phyloP scores from a whole-genome alignment of 2,888 invertebrate species.

The Lordiphosa fenestrarum region DNA sequence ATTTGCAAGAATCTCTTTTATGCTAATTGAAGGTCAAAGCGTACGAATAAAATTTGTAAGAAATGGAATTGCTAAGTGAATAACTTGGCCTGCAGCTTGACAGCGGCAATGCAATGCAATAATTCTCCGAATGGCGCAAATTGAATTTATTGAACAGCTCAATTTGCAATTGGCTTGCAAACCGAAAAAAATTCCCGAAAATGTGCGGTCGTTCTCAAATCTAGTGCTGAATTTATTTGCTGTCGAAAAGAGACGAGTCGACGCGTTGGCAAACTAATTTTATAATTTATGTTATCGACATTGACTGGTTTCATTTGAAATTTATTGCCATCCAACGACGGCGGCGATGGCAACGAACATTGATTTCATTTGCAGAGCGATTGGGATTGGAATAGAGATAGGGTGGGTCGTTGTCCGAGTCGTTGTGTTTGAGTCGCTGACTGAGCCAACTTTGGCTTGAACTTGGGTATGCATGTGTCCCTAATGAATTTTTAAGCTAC shows the following conservation, averaged over 20 bases:
- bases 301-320: constrained; percentile 36
- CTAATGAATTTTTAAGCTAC: constrained; percentile 57
- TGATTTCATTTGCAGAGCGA: constrained; percentile 36
- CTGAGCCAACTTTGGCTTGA: constrained; percentile 12
- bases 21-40: constrained; percentile 16
- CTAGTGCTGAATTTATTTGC: constrained; percentile 30
- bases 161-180: constrained; percentile 25
- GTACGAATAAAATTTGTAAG: neutral
- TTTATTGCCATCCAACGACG: constrained; percentile 28
- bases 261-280: constrained; percentile 56
- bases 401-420: constrained; percentile 12
- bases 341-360: constrained; percentile 9
- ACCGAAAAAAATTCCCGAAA: constrained; percentile 11
- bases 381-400: constrained; percentile 5
- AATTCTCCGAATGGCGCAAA: constrained; percentile 32
- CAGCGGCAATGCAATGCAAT: constrained; percentile 18
- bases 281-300: constrained; percentile 61
- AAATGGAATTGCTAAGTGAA: constrained; percentile 9
- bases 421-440: constrained; percentile 15
- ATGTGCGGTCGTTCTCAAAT: constrained; percentile 17
- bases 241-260: constrained; percentile 25
- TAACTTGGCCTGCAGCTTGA: neutral
- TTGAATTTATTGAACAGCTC: constrained; percentile 39
- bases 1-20: neutral
- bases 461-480: constrained; percentile 28